phyloP scores from a whole-genome alignment of 2,888 invertebrate genomes.

The Synergus umbraculus region DNA sequence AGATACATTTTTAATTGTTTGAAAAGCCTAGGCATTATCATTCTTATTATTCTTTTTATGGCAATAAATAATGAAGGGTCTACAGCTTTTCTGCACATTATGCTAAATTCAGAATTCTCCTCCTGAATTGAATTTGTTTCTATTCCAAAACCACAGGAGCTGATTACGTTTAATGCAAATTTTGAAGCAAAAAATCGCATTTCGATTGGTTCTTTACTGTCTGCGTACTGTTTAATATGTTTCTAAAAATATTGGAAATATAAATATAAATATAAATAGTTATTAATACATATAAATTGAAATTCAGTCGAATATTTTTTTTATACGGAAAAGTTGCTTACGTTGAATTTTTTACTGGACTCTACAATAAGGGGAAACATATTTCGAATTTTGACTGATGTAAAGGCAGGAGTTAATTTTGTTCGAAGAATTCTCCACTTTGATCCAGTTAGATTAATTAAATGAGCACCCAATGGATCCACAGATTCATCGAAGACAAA shows the following conservation, averaged over 20 bases:
- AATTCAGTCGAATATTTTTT: no score
- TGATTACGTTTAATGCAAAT: slow-evolving; percentile 77
- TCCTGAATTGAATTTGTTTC: slow-evolving; percentile 71
- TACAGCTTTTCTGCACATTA: slow-evolving; percentile 68
- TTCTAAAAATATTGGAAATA: slow-evolving; percentile 67
- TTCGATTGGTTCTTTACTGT: slow-evolving; percentile 56
- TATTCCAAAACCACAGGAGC: slow-evolving; percentile 75
- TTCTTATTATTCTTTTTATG: slow-evolving; percentile 44
- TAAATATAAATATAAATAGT: background rate
- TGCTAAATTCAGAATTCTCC: slow-evolving; percentile 70
- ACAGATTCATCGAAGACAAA: slow-evolving; percentile 53
- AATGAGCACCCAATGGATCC: slow-evolving; percentile 77
- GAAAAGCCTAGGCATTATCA: slow-evolving; percentile 58
- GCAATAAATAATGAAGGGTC: slow-evolving; percentile 43
- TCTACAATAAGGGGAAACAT: slow-evolving; percentile 78
- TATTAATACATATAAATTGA: no score
- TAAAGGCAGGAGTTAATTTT: slow-evolving; percentile 79
- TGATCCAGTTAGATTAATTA: slow-evolving; percentile 76
- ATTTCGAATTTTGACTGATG: slow-evolving; percentile 78
- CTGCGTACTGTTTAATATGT: slow-evolving; percentile 72
- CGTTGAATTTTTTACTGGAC: slow-evolving; percentile 69
- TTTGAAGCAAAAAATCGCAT: slow-evolving; percentile 69
- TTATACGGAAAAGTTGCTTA: slow-evolving; percentile 12
- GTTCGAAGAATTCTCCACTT: slow-evolving; percentile 78
- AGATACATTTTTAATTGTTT: slow-evolving; percentile 73